Conservation (phyloP, 2,113 vertebrate species). For the Geothlypis trichas region DNA sequence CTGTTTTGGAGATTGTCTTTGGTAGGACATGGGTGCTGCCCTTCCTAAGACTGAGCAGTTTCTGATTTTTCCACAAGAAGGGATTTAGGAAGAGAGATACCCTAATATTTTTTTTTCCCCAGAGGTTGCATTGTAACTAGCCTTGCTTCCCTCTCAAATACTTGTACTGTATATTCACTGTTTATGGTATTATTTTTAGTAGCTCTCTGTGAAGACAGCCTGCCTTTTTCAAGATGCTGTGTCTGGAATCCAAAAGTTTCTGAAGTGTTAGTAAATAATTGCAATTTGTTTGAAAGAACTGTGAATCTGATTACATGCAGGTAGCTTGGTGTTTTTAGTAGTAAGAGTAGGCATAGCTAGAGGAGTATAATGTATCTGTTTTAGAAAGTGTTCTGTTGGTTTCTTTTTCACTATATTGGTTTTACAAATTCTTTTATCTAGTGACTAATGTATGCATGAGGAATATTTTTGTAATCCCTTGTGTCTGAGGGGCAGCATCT, state of each 20-base stretch:
- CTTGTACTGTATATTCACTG: not conserved
- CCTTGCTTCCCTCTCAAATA: not conserved
- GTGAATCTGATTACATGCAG: not conserved
- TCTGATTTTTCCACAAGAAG: not conserved
- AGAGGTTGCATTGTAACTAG: not conserved
- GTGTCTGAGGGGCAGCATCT: slow-evolving; percentile 14
- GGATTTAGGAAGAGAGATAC: not conserved
- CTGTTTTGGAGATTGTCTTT: not conserved
- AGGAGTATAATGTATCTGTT: not conserved
- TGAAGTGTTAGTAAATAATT: not conserved
- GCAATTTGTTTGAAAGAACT: not conserved
- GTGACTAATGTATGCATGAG: not conserved
- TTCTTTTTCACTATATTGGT: slow-evolving; percentile 10
- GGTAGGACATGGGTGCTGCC: rapidly evolving
- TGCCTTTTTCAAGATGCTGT: not conserved
- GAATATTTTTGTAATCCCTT: slow-evolving; percentile 29
- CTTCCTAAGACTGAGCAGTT: not conserved
- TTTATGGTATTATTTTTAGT: not conserved
- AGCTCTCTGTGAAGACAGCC: not conserved
- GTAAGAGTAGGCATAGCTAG: not conserved
- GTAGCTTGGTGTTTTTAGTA: not conserved
- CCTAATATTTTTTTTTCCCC: not conserved
- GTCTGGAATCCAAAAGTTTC: slow-evolving; percentile 2
- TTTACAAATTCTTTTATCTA: slow-evolving; percentile 44
- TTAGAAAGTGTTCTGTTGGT: not conserved